These are phyloP conservation scores for Pseudobourletiella spinata DNA, from an alignment of 1,140 invertebrate species.

Conservation along the genomic window DNA sequence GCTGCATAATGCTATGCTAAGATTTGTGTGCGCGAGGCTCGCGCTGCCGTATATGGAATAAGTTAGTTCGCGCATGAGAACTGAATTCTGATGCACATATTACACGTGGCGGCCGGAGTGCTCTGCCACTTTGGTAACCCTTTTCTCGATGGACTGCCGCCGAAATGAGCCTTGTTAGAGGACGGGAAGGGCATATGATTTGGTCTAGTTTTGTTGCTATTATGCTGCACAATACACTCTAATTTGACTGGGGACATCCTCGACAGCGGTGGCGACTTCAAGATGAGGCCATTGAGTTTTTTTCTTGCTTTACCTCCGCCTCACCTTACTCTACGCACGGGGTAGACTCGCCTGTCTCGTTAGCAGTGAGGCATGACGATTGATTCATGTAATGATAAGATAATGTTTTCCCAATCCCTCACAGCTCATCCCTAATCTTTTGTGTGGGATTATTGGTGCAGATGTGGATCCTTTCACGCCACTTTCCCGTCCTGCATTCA, in stretches of 20 bases:
- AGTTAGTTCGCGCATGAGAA: too few species aligned
- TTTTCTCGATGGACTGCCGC: background rate
- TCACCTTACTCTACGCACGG: background rate
- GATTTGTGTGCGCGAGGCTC: too few species aligned
- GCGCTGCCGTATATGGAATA: too few species aligned
- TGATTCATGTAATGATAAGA: slow-evolving; percentile 8
- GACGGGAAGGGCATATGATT: background rate
- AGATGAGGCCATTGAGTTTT: background rate
- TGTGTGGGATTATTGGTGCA: too few species aligned
- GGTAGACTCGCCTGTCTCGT: slow-evolving; percentile 4
- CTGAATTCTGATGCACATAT: too few species aligned
- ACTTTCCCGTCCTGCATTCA: too few species aligned
- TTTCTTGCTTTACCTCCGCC: background rate
- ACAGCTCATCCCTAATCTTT: too few species aligned
- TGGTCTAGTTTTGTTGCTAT: background rate
- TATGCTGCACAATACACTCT: background rate
- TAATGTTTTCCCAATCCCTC: slow-evolving; percentile 2
- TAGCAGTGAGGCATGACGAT: slow-evolving; percentile 5
- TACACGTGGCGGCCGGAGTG: too few species aligned
- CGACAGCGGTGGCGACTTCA: background rate
- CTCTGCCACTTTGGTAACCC: background rate
- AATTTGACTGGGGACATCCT: background rate
- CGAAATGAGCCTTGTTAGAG: background rate
- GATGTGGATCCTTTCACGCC: too few species aligned
- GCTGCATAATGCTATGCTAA: too few species aligned